Evolutionary conservation across 2,797 vertebrate species (phyloP).

Genomic region (Scarus forsteni): DNA sequence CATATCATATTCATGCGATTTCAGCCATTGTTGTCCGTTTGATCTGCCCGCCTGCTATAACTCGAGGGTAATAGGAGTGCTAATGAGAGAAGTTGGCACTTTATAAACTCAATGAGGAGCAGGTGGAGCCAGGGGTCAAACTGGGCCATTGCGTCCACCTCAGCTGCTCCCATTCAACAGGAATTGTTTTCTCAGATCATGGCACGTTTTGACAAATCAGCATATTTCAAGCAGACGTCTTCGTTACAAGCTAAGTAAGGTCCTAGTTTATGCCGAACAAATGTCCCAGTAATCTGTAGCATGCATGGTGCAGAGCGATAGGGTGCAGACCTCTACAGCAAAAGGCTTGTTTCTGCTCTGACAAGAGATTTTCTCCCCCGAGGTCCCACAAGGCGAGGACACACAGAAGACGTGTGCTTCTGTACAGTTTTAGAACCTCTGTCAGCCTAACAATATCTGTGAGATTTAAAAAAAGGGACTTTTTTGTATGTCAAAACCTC

Average conservation of each 20-base stretch:
- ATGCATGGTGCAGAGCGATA: constrained; percentile 45
- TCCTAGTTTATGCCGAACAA: constrained; percentile 56
- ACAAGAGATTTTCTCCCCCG: constrained; percentile 52
- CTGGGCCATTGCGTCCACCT: constrained; percentile 68
- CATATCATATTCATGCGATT: constrained; percentile 83
- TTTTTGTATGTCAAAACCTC: constrained; percentile 86
- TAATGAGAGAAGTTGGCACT: constrained; percentile 83
- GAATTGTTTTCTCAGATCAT: constrained; percentile 51
- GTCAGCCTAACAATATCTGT: constrained; percentile 79
- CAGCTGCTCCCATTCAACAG: constrained; percentile 51
- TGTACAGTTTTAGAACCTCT: constrained; percentile 76
- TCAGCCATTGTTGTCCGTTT: constrained; percentile 82
- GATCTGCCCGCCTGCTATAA: constrained; percentile 73
- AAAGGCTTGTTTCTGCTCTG: constrained; percentile 49
- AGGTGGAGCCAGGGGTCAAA: constrained; percentile 74
- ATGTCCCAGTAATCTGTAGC: constrained; percentile 71
- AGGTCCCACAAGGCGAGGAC: constrained; percentile 50
- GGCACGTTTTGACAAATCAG: constrained; percentile 64
- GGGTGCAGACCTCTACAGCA: constrained; percentile 44
- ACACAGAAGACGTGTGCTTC: constrained; percentile 69
- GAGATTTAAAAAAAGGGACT: constrained; percentile 83
- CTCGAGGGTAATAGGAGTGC: constrained; percentile 68
- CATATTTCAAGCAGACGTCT: constrained; percentile 62
- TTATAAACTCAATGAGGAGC: constrained; percentile 80
- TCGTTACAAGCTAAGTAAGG: constrained; percentile 69